A percentile compares a stretch with the other conserved stretches of the same genome.
phyloP scores from a whole-genome alignment of 2,113 vertebrate genomes.

The Hippocampus comes region DNA sequence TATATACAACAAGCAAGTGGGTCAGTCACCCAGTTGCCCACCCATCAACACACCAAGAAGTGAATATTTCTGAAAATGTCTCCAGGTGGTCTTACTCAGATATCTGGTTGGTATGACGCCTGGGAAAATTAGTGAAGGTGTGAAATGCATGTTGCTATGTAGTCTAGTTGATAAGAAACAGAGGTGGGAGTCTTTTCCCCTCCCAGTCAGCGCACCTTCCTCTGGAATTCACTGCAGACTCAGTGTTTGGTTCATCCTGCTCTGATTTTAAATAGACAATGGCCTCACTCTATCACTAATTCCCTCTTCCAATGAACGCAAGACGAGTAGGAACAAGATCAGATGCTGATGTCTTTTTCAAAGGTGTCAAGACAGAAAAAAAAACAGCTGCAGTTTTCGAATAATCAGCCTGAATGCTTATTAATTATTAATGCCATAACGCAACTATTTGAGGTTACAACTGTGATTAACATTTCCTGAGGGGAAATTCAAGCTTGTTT shows the following conservation, averaged over 20 bases:
- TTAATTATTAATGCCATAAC: too few species aligned
- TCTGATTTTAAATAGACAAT: not conserved
- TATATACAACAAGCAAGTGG: too few species aligned
- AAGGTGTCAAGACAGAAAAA: not conserved
- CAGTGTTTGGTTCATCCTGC: not conserved
- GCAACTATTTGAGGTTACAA: too few species aligned
- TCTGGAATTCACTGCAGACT: constrained; percentile 1
- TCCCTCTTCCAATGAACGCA: not conserved
- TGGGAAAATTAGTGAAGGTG: too few species aligned
- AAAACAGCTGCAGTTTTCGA: not conserved
- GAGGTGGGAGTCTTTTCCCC: not conserved
- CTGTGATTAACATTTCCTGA: too few species aligned
- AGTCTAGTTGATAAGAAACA: not conserved
- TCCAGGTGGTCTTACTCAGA: too few species aligned
- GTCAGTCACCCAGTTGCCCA: too few species aligned
- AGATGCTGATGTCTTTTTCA: not conserved
- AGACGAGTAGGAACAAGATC: not conserved
- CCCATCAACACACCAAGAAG: too few species aligned
- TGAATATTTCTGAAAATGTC: too few species aligned
- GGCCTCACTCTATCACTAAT: not conserved
- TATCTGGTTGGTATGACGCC: too few species aligned
- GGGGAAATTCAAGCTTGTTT: too few species aligned
- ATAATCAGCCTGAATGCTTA: not conserved
- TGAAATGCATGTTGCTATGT: too few species aligned
- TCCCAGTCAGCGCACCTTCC: constrained; percentile 4